Evolutionary conservation across 2,113 vertebrate species (phyloP).

Genomic region (Tragelaphus strepsiceros): DNA sequence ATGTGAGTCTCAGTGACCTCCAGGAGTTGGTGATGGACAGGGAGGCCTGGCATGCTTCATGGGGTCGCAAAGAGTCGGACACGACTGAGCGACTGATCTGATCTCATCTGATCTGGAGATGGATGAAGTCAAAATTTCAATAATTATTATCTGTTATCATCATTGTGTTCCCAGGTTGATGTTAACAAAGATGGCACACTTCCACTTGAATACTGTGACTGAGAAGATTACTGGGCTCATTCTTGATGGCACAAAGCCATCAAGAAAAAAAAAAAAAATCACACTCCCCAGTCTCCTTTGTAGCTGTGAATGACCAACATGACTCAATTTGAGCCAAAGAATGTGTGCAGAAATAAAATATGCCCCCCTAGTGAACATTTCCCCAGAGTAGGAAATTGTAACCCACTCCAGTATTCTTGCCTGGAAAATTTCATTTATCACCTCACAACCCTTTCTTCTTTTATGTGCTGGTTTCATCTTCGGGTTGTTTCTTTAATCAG

Average conservation of each 20-base stretch:
- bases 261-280: neutral
- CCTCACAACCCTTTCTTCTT: no score
- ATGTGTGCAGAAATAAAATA: neutral
- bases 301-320: neutral
- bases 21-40: no score
- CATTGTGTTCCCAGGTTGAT: neutral
- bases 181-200: neutral
- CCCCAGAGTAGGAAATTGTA: neutral
- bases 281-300: neutral
- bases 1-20: no score
- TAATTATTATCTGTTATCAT: neutral
- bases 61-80: no score
- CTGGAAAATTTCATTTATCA: neutral
- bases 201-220: neutral
- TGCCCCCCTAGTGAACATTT: accelerated
- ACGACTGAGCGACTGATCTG: no score
- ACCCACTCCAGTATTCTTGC: neutral
- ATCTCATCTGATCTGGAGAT: neutral
- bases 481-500: no score
- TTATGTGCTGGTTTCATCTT: no score
- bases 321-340: neutral
- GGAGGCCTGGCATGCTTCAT: no score
- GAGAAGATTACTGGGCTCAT: neutral
- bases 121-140: neutral
- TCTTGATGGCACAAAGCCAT: neutral